Percentiles rank a stretch among this genome's conserved stretches.
These are phyloP conservation scores for Drosophila santomea DNA, from an alignment of 1,140 invertebrate species.

Conservation along the genomic window DNA sequence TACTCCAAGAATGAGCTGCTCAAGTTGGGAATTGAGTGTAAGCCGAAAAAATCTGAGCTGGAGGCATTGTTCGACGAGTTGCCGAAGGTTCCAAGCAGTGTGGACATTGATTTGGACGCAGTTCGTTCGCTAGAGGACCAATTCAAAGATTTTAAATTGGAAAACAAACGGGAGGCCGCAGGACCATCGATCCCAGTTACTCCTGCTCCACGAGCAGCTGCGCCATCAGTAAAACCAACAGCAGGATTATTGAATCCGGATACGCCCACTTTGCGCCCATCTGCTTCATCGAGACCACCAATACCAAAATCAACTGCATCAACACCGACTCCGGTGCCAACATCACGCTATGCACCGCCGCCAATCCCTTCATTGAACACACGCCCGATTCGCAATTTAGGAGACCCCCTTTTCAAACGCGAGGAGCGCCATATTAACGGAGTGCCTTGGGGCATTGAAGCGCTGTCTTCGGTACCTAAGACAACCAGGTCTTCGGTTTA, in stretches of 20 bases:
- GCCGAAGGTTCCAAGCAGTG: conserved; percentile 53
- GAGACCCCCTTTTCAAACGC: neutral
- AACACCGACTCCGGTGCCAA: neutral
- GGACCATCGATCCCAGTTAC: neutral
- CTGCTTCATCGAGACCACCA: neutral
- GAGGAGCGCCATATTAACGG: conserved; percentile 1
- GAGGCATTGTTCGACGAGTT: conserved; percentile 61
- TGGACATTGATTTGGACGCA: conserved; percentile 29
- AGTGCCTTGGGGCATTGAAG: conserved; percentile 14
- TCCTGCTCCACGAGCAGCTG: neutral
- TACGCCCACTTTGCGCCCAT: neutral
- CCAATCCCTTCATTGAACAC: no score
- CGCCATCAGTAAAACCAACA: neutral
- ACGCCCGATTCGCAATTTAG: neutral
- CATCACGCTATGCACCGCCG: neutral
- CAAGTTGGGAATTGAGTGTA: conserved; percentile 5
- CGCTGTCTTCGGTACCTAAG: neutral
- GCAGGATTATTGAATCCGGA: no score
- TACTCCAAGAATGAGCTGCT: conserved; percentile 60
- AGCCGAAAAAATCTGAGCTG: conserved; percentile 36
- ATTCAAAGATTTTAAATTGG: conserved; percentile 35
- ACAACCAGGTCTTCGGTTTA: conserved; percentile 20
- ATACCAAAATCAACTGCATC: neutral
- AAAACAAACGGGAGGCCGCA: neutral
- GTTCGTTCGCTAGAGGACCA: conserved; percentile 31